Conservation (phyloP, 2,888 invertebrate genomes). For the Chromoteleia sp. region DNA sequence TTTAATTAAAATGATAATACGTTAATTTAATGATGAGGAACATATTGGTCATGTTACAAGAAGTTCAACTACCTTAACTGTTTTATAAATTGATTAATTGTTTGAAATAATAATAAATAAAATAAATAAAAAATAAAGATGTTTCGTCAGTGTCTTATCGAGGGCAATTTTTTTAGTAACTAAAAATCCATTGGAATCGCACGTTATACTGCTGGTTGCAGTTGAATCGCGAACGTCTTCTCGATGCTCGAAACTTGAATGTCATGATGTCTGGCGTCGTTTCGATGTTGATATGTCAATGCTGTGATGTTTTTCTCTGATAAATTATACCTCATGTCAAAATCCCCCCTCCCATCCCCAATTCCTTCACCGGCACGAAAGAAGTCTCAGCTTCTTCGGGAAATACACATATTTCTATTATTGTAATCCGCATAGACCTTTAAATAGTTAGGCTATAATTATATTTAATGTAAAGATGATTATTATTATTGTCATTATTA, state of each 20-base stretch:
- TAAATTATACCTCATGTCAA: constrained; percentile 75
- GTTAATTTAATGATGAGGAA: too few species aligned
- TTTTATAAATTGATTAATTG: too few species aligned
- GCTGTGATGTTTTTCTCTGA: constrained; percentile 83
- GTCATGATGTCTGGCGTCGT: constrained; percentile 74
- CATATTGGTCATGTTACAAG: too few species aligned
- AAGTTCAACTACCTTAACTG: too few species aligned
- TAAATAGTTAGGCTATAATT: constrained; percentile 79
- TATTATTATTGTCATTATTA: constrained; percentile 76
- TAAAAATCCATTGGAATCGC: too few species aligned
- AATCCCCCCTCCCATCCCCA: constrained; percentile 33
- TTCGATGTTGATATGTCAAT: constrained; percentile 83
- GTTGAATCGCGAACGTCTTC: too few species aligned
- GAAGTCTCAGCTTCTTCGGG: constrained; percentile 65
- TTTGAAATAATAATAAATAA: too few species aligned
- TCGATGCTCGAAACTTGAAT: constrained; percentile 39
- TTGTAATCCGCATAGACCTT: constrained; percentile 80
- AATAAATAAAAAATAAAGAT: too few species aligned
- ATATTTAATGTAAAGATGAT: constrained; percentile 82
- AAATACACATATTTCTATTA: constrained; percentile 80
- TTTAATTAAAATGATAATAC: too few species aligned
- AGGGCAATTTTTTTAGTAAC: too few species aligned
- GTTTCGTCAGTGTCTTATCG: too few species aligned
- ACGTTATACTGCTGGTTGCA: too few species aligned
- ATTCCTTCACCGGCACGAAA: constrained; percentile 60